Evolutionary conservation across 1,140 invertebrate species (phyloP), one percentile per base, ranked within the genome.

Genomic region (Mya arenaria): DNA sequence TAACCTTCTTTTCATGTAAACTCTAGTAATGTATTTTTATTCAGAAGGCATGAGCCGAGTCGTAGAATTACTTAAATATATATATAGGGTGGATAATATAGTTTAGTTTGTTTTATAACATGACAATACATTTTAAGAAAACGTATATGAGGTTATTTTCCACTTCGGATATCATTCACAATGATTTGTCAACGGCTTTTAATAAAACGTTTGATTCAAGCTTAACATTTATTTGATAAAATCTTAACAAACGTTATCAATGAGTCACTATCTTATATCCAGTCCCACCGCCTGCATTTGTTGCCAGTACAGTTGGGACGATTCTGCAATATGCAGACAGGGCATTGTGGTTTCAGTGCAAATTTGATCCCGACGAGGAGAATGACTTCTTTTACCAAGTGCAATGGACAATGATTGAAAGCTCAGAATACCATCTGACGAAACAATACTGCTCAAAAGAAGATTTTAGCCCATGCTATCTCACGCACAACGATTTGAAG

Each of bases 311-410:
- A 5, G 52, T 73, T 17, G 34, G 28, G 28, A 32, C 32, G 34
- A 10, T 34, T n/a, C 10, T 30, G 15, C n/a, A 34, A 6, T 23
- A 10, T 13, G 37, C n/a, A 36, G 37, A 60, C 15, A 34, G 41
- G 17, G 30, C 19, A 19, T n/a, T 60, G 4, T 60, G 48, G 13
- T 74, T 60, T 23, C 10, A 4, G 6, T 74, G 71, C 55, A 74
- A 74, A 37, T 74, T 74, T 41, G 34, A 74, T 28, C 71, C 56
- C 13, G 55, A 15, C 13, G 28, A 15, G 17, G 30, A 58, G 15
- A 37, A 74, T 19, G 32, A 30, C 17, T 36, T 60, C 3, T 37
- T 17, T 39, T 74, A 74, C 41, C 71, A 74, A 62, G 71, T 74
- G 5, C 34, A 60, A 39, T 74, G 71, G 71, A 15, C 6, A 5